Percentiles rank a stretch among this genome's conserved stretches.
Conservation (phyloP, 2,888 invertebrate species). For the Andrena marginata region DNA sequence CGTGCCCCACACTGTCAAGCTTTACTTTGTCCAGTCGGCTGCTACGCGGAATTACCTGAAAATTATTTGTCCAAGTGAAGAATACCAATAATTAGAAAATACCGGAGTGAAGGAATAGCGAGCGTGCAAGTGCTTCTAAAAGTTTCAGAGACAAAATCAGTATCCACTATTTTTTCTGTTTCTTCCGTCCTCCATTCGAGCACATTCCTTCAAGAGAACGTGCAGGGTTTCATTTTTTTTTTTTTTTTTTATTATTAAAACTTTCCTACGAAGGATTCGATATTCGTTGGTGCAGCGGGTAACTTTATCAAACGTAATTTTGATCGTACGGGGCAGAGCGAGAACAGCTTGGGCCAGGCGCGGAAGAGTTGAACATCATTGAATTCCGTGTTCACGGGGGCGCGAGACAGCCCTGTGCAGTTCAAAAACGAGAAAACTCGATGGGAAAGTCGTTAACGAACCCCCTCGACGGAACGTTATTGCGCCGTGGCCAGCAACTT, state of each 20-base stretch:
- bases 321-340: neutral
- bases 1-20: neutral
- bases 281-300: neutral
- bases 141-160: no score
- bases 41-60: neutral
- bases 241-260: no score
- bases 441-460: constrained; percentile 55
- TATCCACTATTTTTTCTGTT: no score
- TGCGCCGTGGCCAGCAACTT: constrained; percentile 45
- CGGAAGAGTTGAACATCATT: constrained; percentile 13
- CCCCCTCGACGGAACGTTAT: constrained; percentile 54
- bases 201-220: no score
- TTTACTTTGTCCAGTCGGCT: neutral
- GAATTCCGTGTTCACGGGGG: constrained; percentile 18
- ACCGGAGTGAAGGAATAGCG: no score
- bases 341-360: neutral
- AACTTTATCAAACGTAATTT: neutral
- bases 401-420: constrained; percentile 25
- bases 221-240: no score
- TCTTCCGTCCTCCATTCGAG: no score
- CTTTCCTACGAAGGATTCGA: neutral
- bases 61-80: neutral
- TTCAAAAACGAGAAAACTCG: constrained; percentile 50
- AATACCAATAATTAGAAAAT: no score
- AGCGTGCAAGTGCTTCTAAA: no score